phyloP scores from a whole-genome alignment of 2,888 invertebrate genomes.

The Sarcophaga rosellei region DNA sequence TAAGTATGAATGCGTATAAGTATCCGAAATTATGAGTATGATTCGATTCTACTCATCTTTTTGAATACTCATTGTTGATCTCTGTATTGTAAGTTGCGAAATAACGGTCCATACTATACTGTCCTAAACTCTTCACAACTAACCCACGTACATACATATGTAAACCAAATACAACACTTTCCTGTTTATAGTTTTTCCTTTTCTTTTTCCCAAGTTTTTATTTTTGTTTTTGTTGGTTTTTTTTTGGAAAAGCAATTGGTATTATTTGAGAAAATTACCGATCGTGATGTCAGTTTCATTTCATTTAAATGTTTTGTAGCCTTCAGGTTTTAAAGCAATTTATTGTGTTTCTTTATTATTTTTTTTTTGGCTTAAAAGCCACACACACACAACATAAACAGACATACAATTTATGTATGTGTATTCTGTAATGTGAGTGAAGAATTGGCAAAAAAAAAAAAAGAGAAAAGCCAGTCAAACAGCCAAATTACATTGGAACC shows the following conservation, averaged over 20 bases:
- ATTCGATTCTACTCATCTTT: too few species aligned
- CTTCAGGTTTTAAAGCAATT: constrained; percentile 65
- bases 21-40: too few species aligned
- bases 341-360: constrained; percentile 41
- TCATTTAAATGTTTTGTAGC: constrained; percentile 68
- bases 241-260: constrained; percentile 58
- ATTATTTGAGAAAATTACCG: constrained; percentile 68
- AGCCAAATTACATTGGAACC: constrained; percentile 9
- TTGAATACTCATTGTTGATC: too few species aligned
- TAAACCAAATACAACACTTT: not conserved
- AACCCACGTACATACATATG: not conserved
- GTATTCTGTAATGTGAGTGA: not conserved
- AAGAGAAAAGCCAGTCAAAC: constrained; percentile 26
- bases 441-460: constrained; percentile 15
- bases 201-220: not conserved
- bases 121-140: too few species aligned
- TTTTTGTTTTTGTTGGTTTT: constrained; percentile 8
- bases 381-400: constrained; percentile 31
- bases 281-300: constrained; percentile 71
- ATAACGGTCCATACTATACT: too few species aligned
- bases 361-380: constrained; percentile 35
- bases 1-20: too few species aligned
- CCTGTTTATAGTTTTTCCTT: not conserved
- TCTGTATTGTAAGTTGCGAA: too few species aligned
- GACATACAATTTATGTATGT: constrained; percentile 25